Conservation (phyloP, 92 coral and sea anemone species). For the Diadumene lineata region DNA sequence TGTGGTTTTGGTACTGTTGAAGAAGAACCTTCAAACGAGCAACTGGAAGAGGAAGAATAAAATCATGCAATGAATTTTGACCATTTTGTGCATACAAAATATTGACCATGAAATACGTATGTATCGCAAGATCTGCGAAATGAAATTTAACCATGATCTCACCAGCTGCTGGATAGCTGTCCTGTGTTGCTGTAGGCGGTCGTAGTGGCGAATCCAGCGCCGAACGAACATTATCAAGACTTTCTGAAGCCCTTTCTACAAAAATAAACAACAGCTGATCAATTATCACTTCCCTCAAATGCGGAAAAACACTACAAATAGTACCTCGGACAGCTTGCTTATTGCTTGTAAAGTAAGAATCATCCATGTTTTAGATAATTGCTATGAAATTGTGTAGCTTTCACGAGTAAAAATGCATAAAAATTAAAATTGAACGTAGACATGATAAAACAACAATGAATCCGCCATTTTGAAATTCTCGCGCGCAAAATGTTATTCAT, state of each 20-base stretch:
- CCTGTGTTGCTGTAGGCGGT: constrained; percentile 38
- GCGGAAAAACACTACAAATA: not conserved
- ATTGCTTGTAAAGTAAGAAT: constrained; percentile 68
- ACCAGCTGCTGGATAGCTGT: constrained; percentile 74
- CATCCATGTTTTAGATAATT: constrained; percentile 78
- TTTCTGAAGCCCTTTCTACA: constrained; percentile 69
- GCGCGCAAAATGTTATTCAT: constrained; percentile 29
- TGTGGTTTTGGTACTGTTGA: constrained; percentile 52
- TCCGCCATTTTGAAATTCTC: constrained; percentile 68
- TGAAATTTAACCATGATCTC: too few relatives aligned
- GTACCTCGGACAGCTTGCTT: constrained; percentile 66
- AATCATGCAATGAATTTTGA: too few relatives aligned
- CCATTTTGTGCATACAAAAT: too few relatives aligned
- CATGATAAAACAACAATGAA: constrained; percentile 21
- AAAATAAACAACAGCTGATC: not conserved
- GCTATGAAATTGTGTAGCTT: not conserved
- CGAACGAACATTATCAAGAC: constrained; percentile 69
- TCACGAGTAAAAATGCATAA: not conserved
- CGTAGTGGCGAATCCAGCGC: constrained; percentile 65
- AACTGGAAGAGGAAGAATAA: constrained; percentile 34
- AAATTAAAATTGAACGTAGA: not conserved
- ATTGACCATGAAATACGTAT: too few relatives aligned
- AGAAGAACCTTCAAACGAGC: constrained; percentile 66
- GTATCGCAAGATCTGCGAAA: too few relatives aligned
- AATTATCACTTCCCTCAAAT: not conserved